A percentile compares a stretch with the other conserved stretches of the same genome.
Evolutionary conservation across 2,888 invertebrate genomes (phyloP).

Genomic region (Lepidochrysops patricia): DNA sequence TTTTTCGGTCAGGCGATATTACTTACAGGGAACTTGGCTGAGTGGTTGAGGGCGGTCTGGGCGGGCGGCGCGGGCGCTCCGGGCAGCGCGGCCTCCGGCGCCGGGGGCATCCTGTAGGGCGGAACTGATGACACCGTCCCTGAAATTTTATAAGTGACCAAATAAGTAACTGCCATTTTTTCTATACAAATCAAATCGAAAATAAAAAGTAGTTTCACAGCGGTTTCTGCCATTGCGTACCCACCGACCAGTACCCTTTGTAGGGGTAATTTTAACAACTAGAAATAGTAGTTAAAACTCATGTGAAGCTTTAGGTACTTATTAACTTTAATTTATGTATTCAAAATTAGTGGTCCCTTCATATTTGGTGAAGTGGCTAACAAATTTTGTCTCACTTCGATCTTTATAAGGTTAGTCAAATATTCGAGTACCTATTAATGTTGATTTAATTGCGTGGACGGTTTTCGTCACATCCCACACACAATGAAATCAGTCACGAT

Average conservation of each 20-base stretch:
- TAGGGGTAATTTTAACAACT: no score
- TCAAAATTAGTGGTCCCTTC: not conserved
- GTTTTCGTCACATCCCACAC: not conserved
- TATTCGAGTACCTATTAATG: not conserved
- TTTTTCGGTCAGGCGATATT: not conserved
- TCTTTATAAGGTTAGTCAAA: not conserved
- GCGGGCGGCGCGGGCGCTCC: conserved; percentile 67
- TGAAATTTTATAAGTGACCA: conserved; percentile 24
- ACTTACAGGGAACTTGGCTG: conserved; percentile 85
- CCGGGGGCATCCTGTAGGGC: conserved; percentile 81
- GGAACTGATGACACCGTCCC: conserved; percentile 57
- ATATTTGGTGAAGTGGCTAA: not conserved
- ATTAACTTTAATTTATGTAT: no score
- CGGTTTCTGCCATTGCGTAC: no score
- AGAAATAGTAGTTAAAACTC: no score
- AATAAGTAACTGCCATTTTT: no score
- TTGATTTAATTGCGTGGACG: not conserved
- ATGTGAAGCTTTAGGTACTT: no score
- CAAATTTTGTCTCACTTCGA: not conserved
- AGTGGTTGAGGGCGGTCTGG: conserved; percentile 78
- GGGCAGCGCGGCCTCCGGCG: conserved; percentile 75
- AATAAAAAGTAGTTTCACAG: no score
- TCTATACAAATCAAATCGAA: no score
- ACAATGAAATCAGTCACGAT: not conserved
- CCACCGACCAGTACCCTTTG: no score